phyloP scores from a whole-genome alignment of 2,113 vertebrate species.

The Myiozetetes cayanensis region DNA sequence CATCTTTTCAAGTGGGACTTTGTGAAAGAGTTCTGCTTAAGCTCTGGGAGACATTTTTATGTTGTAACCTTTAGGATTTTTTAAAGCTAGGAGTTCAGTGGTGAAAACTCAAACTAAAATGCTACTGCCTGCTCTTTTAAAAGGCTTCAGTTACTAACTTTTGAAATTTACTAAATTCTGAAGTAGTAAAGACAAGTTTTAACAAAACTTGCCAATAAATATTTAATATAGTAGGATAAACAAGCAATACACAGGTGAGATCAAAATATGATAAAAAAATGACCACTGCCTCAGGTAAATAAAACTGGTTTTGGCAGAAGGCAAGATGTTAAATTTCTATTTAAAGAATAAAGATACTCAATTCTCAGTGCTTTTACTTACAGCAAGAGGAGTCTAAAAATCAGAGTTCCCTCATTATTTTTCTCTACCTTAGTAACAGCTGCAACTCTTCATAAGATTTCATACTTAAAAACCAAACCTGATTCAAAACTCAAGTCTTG shows the following conservation, averaged over 20 bases:
- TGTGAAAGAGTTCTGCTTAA: neutral
- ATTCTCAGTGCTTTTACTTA: neutral
- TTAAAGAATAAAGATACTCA: neutral
- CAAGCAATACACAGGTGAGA: neutral
- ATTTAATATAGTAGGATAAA: neutral
- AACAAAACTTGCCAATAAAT: neutral
- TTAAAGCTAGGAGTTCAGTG: neutral
- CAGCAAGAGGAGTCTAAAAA: neutral
- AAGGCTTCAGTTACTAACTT: neutral
- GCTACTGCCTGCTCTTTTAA: neutral
- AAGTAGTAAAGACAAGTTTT: neutral
- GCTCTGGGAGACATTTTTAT: neutral
- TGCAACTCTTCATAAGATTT: conserved; percentile 14
- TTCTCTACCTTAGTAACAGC: neutral
- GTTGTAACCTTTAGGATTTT: neutral
- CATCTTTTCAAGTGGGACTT: neutral
- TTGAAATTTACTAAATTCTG: neutral
- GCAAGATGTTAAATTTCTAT: neutral
- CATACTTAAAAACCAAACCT: neutral
- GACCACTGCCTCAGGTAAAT: neutral
- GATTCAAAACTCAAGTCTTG: conserved; percentile 8
- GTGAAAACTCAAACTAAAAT: neutral
- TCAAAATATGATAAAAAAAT: neutral
- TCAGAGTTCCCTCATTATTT: conserved; percentile 10
- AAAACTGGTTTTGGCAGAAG: neutral